A percentile compares a stretch with the other conserved stretches of the same genome.
Evolutionary conservation across 1,140 invertebrate species (phyloP).

Genomic region (Fopius arisanus): DNA sequence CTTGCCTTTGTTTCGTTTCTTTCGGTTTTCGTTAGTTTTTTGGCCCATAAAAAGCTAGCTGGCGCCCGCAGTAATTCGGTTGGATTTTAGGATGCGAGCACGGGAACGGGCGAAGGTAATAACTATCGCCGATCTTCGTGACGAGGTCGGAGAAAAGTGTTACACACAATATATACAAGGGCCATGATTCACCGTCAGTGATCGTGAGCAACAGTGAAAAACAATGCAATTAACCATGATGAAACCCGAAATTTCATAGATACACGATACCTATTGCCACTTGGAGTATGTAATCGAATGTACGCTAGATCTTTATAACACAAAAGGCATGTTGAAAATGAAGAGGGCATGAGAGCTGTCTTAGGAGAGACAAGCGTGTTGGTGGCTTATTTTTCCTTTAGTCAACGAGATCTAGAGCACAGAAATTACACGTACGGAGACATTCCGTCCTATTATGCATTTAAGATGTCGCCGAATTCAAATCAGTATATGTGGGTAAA

Average conservation of each 20-base stretch:
- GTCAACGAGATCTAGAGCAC: neutral
- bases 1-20: too few relatives aligned
- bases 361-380: too few relatives aligned
- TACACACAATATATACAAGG: neutral
- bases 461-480: neutral
- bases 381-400: too few relatives aligned
- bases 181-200: neutral
- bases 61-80: too few relatives aligned
- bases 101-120: too few relatives aligned
- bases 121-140: neutral
- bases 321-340: too few relatives aligned
- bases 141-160: neutral
- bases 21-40: too few relatives aligned
- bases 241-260: neutral
- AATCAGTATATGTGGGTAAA: neutral
- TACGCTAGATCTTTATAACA: neutral
- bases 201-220: neutral
- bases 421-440: neutral
- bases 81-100: too few relatives aligned
- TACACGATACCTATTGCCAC: too few relatives aligned
- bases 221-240: neutral
- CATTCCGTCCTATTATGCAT: neutral
- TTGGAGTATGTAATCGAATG: neutral
- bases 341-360: too few relatives aligned
- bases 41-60: too few relatives aligned